Percentiles rank a stretch among this genome's conserved stretches.
Conservation (phyloP, 2,888 invertebrate genomes). For the Galeopsomyia nigrocyanea region DNA sequence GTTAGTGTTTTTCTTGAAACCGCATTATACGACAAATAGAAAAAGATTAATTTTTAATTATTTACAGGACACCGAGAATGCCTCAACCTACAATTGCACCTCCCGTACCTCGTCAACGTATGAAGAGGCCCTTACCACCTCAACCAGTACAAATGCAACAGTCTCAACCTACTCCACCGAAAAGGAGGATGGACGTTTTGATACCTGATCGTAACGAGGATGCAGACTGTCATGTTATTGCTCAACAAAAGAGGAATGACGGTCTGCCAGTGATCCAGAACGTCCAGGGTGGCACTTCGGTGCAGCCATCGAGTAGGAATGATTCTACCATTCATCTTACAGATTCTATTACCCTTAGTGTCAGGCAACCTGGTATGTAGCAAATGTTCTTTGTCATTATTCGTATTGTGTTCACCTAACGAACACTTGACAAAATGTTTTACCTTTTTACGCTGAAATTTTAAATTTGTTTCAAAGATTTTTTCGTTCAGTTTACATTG, state of each 20-base stretch:
- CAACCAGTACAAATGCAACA: conserved; percentile 53
- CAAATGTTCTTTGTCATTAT: no score
- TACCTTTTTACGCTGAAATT: no score
- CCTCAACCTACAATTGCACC: conserved; percentile 55
- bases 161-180: conserved; percentile 56
- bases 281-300: conserved; percentile 76
- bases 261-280: conserved; percentile 82
- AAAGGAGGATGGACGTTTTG: conserved; percentile 74
- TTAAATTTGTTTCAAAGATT: not conserved
- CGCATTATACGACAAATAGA: no score
- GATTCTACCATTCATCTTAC: conserved; percentile 77
- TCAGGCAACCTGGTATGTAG: conserved; percentile 67
- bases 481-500: conserved; percentile 23
- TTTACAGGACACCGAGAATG: conserved; percentile 56
- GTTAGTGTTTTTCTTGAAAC: conserved; percentile 9
- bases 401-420: not conserved
- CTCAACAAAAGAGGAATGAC: conserved; percentile 80
- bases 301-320: conserved; percentile 60
- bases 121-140: conserved; percentile 62
- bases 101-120: conserved; percentile 61
- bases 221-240: conserved; percentile 82
- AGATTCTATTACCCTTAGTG: conserved; percentile 81
- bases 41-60: not conserved
- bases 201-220: conserved; percentile 80
- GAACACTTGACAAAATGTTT: no score